Base-by-base conservation (phyloP, 2,888 invertebrate species). In the Cryptosula pallasiana region DNA sequence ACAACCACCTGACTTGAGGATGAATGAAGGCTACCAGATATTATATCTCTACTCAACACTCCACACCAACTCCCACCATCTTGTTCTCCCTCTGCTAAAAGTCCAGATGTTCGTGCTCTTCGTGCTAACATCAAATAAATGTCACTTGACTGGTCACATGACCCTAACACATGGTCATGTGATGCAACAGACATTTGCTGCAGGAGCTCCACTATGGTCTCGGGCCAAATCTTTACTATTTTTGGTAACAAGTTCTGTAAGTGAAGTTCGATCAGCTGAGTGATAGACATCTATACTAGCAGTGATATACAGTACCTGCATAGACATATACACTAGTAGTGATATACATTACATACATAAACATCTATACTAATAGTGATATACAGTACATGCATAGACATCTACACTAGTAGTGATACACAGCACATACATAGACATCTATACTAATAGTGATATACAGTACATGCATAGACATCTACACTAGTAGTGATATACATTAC, bases 141-240 rank as follows among this genome's bases (percentile, higher is more conserved):
- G n/a, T 63, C 63, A 5, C 13, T 3, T 32, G 63, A 9, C 20
- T 20, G 32, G 25, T 32, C 63, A 45, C 20, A 20, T 45, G 45
- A 45, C 45, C 9, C 5, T 45, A 20, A 5, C 20, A 20, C 9
- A 5, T 13, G 45, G 45, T 45, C 20, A 45, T 45, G 20, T 45
- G 45, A 45, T 5, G 45, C 45, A 20, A 20, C 45, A 29, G 63
- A 27, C 63, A 63, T 9, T 32, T 32, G 16, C 13, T 34, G 25
- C n/a, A 63, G 32, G 3, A 63, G 32, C n/a, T 63, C 63, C 27
- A 63, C 63, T 63, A 63, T 63, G 20, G 63, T 63, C 29, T 63
- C 63, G 25, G 63, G 63, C 63, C 63, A 63, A 9, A 63, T 34
- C 63, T 63, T 63, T 5, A 32, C 32, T 13, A 63, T 63, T n/a